Base-by-base conservation (phyloP, 1,140 invertebrate genomes). In the Drosophila tani region DNA sequence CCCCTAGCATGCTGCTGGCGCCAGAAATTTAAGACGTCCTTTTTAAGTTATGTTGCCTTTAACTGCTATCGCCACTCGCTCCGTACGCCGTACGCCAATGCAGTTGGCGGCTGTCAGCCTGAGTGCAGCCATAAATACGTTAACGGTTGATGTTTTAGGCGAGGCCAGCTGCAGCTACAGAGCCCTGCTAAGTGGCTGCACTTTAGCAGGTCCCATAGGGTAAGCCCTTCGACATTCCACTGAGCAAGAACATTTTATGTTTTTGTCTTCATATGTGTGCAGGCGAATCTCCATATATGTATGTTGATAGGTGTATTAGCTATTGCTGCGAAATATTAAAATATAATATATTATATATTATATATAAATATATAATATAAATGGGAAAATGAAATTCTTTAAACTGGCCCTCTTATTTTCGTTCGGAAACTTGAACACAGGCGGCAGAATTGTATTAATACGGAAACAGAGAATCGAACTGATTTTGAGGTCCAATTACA, bases 101-200 rank as follows among this genome's bases (percentile, higher is more conserved):
- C 74, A 85, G 80, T 79, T 77, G 70, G 67, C 38, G 47, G 76
- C 70, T 86, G 83, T 88, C 80, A 78, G 68, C 71, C 85, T 84
- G 82, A 87, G 83, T 87, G 84, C 85, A 85, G 77, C 70, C 85
- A 85, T 90, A 88, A 88, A 88, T 81, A 85, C 81, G 84, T 85
- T 90, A 88, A 66, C 70, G 78, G 90, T 88, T 85, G 82, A 88
- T 88, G 81, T 81, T 80, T 83, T 90, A 67, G 71, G 67, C 57
- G 49, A 70, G 53, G 77, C 78, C 85, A 90, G 81, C 85, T 90
- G 84, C 85, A 81, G 71, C 80, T 81, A 68, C 56, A 35, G 55
- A 57, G 53, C 55, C 57, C 64, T 32, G 58, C 83, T 88, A 87
- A 87, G 84, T 87, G 83, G 77, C 84, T 84, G 83, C 79, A 87